A percentile compares a stretch with the other conserved stretches of the same genome.
These are phyloP conservation scores for Stichopus chloronotus DNA, from an alignment of 35 echinoderm and acorn worm species.

Conservation along the genomic window DNA sequence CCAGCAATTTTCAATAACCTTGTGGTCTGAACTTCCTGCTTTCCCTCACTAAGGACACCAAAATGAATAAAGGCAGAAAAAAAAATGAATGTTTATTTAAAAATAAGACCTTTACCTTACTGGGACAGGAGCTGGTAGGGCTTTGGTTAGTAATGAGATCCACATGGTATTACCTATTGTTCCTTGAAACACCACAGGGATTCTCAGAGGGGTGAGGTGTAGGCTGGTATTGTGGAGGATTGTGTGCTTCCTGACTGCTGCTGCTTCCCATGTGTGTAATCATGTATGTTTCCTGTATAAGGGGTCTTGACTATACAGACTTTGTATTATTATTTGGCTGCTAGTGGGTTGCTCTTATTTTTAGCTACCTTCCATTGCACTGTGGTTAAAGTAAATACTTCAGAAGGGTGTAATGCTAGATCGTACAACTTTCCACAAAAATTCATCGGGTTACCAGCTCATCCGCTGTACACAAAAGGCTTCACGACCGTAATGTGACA, in stretches of 20 bases:
- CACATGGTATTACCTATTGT: conserved; percentile 29
- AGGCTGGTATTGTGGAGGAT: neutral
- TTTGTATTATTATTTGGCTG: too few species aligned
- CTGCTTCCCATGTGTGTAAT: neutral
- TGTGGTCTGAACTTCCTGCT: conserved; percentile 49
- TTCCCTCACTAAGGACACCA: conserved; percentile 33
- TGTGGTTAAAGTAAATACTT: too few species aligned
- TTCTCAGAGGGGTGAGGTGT: neutral
- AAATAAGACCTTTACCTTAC: conserved; percentile 18
- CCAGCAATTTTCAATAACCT: conserved; percentile 19
- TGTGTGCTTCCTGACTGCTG: neutral
- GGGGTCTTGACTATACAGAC: neutral
- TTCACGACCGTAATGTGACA: too few species aligned
- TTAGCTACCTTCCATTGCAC: too few species aligned
- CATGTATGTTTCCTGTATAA: conserved; percentile 8
- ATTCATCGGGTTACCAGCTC: too few species aligned
- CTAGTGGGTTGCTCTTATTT: too few species aligned
- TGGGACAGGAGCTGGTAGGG: neutral
- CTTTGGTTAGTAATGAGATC: neutral
- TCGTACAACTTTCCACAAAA: too few species aligned
- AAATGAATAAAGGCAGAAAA: neutral
- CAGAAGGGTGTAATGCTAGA: too few species aligned
- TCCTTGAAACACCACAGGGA: neutral
- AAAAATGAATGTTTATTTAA: conserved; percentile 20
- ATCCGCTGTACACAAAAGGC: too few species aligned